Percentiles rank a stretch among this genome's conserved stretches.
Evolutionary conservation across 2,113 vertebrate genomes (phyloP).

Genomic region (Dissostichus mawsoni): DNA sequence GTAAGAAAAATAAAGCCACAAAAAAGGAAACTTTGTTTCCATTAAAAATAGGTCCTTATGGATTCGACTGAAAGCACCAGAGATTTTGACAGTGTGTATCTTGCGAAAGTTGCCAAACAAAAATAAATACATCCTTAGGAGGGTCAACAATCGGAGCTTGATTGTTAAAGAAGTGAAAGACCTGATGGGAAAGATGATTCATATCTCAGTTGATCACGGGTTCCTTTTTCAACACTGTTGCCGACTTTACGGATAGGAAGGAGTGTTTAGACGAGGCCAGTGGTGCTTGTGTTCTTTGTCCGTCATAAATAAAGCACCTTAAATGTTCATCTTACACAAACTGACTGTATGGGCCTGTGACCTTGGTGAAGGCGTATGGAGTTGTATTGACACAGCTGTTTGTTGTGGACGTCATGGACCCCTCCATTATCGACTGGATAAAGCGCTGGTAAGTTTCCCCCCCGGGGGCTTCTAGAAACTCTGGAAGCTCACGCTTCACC

Average conservation of each 20-base stretch:
- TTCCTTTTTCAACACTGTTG: slow-evolving; percentile 30
- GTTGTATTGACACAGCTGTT: slow-evolving; percentile 93
- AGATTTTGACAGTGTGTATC: slow-evolving; percentile 81
- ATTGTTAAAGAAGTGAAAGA: slow-evolving; percentile 85
- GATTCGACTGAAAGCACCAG: slow-evolving; percentile 92
- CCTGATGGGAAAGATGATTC: slow-evolving; percentile 64
- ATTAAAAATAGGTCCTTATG: slow-evolving; percentile 86
- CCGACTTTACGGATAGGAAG: slow-evolving; percentile 19
- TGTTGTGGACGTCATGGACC: slow-evolving; percentile 93
- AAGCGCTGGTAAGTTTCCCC: slow-evolving; percentile 92
- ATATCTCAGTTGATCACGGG: slow-evolving; percentile 53
- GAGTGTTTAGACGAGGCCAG: slow-evolving; percentile 58
- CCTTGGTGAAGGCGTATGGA: slow-evolving; percentile 97
- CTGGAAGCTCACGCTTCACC: slow-evolving; percentile 89
- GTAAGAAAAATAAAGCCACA: slow-evolving; percentile 80
- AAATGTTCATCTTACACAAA: slow-evolving; percentile 84
- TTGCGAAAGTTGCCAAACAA: slow-evolving; percentile 76
- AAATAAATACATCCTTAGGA: slow-evolving; percentile 85
- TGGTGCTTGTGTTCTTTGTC: slow-evolving; percentile 54
- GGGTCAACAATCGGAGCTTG: slow-evolving; percentile 81
- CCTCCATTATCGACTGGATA: slow-evolving; percentile 90
- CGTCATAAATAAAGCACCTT: slow-evolving; percentile 74
- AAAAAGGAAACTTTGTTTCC: slow-evolving; percentile 86
- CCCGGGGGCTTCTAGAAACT: slow-evolving; percentile 83
- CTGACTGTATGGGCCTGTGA: slow-evolving; percentile 97